Percentiles rank a stretch among this genome's conserved stretches.
Conservation (phyloP, 2,113 vertebrate species). For the Fulmarus glacialis region DNA sequence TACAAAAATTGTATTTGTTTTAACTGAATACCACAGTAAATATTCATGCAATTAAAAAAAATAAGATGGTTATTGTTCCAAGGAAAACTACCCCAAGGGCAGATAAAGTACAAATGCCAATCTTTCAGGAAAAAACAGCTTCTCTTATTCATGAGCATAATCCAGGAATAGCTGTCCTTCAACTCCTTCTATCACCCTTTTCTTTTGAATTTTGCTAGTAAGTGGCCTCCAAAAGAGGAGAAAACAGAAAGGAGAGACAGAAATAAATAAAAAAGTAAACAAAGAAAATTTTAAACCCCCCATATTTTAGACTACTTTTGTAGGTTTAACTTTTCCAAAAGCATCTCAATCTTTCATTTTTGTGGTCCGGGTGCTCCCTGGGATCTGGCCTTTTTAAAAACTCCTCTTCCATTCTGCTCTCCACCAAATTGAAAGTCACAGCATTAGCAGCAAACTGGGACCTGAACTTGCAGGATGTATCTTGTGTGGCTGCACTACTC, state of each 20-base stretch:
- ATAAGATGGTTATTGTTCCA: constrained; percentile 50
- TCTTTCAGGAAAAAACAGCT: constrained; percentile 41
- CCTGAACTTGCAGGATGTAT: not conserved
- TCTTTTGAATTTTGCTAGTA: constrained; percentile 25
- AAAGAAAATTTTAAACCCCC: not conserved
- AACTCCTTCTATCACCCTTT: not conserved
- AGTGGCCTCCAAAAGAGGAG: not conserved
- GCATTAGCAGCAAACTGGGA: not conserved
- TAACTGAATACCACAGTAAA: constrained; percentile 67
- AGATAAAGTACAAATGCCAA: constrained; percentile 35
- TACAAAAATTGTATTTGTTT: constrained; percentile 51
- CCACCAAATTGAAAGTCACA: not conserved
- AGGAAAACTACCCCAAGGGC: constrained; percentile 40
- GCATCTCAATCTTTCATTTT: not conserved
- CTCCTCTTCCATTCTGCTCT: not conserved
- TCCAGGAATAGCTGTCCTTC: constrained; percentile 52
- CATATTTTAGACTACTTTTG: not conserved
- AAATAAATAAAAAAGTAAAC: not conserved
- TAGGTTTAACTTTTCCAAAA: not conserved
- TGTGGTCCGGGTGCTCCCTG: not conserved
- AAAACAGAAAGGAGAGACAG: not conserved
- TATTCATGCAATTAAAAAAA: constrained; percentile 50
- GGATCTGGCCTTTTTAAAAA: not conserved
- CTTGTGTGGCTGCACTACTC: not conserved
- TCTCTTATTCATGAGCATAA: constrained; percentile 25